Base-by-base conservation (phyloP, 2,888 invertebrate species). In the Endomychus coccineus region DNA sequence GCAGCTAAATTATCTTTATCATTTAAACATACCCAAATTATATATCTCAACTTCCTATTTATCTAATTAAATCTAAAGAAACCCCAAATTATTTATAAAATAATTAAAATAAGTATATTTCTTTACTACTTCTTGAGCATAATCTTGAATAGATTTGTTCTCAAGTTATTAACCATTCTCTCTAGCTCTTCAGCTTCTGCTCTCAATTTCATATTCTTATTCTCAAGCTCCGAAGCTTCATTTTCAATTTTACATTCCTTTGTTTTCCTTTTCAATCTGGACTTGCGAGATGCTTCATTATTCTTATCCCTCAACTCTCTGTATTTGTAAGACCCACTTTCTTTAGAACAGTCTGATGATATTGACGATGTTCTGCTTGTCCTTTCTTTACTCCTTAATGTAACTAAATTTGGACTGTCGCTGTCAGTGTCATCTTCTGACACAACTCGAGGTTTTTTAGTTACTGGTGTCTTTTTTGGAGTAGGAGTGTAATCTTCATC, bases 211-310 rank as follows among this genome's bases (percentile, higher is more conserved):
- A 74, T 70, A 58, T 84, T 84, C 49, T 71, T 71, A 34, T 70
- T 71, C 53, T 77, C 75, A 40, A 83, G 64, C 29, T 75, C 71
- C 14, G 69, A 56, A 1, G 68, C 65, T 41, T 68, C 68, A 9
- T 51, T 48, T 30, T 64, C 58, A 57, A 72, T 62, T 36, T 70
- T 67, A 11, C 49, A 47, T 47, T 77, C 75, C 42, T 72, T 73
- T 2, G 62, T 58, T 62, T 82, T 83, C 46, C 83, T 73, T 53
- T 82, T 83, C 68, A 78, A 74, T 45, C 84, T 68, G 1, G 83
- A 83, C 49, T 77, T 74, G 50, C 83, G 71, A 24, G 84, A 84
- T 25, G 84, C 83, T 63, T 83, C 83, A 58, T 85, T 85, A 62
- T 85, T 85, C 58, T 81, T 82, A 55, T 81, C 80, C 36, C 85